phyloP scores from a whole-genome alignment of 2,888 invertebrate genomes.

The Sphinx pinastri region DNA sequence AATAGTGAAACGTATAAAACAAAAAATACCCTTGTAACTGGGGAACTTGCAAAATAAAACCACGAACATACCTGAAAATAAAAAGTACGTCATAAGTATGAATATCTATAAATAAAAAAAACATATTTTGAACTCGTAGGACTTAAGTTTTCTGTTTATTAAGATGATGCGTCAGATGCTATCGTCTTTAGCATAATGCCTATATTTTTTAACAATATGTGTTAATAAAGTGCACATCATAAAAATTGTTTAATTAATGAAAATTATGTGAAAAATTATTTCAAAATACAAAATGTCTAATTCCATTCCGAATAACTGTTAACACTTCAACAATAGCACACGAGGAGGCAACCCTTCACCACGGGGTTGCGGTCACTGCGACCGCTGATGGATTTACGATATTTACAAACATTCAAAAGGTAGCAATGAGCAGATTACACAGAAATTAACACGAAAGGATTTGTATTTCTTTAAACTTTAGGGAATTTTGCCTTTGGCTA shows the following conservation, averaged over 20 bases:
- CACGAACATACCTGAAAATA: slow-evolving; percentile 3
- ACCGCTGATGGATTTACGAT: slow-evolving; percentile 27
- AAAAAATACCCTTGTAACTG: background rate
- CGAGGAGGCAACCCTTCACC: background rate
- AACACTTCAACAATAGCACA: background rate
- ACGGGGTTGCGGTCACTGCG: slow-evolving; percentile 12
- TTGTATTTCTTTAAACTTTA: background rate
- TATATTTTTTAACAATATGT: too few relatives aligned
- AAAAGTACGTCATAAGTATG: background rate
- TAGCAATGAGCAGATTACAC: slow-evolving; percentile 55
- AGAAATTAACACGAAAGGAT: slow-evolving; percentile 29
- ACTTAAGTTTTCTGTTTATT: too few relatives aligned
- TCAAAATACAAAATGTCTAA: background rate
- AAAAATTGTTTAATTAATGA: background rate
- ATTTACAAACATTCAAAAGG: slow-evolving; percentile 35
- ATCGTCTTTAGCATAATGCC: too few relatives aligned
- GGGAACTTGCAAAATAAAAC: background rate
- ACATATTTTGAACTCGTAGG: too few relatives aligned
- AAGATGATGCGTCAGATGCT: too few relatives aligned
- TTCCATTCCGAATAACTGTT: background rate
- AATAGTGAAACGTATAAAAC: background rate
- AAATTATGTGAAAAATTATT: too few relatives aligned
- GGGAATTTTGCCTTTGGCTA: background rate
- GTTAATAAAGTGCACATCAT: too few relatives aligned
- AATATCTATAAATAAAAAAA: too few relatives aligned